Evolutionary conservation across 2,888 invertebrate species (phyloP).

Genomic region (Coenonympha arcania): DNA sequence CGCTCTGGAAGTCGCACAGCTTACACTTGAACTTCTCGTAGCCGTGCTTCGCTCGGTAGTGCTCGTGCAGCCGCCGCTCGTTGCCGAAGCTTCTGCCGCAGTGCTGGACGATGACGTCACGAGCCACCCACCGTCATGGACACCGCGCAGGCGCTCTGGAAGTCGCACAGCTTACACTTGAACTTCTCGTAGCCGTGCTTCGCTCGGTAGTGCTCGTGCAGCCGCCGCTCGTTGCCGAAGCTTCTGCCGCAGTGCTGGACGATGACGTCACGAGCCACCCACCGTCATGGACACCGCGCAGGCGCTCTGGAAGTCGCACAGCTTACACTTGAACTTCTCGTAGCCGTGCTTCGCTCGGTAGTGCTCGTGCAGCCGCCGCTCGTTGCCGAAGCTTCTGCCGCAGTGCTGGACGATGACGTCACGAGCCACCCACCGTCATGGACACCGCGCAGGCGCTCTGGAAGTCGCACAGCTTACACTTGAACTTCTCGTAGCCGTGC

Average conservation of each 20-base stretch:
- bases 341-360: constrained; percentile 51
- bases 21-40: constrained; percentile 48
- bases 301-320: too few species aligned
- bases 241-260: too few species aligned
- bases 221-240: too few species aligned
- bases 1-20: constrained; percentile 42
- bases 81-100: too few species aligned
- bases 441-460: too few species aligned
- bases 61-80: constrained; percentile 37
- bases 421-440: too few species aligned
- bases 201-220: constrained; percentile 45
- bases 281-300: too few species aligned
- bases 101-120: too few species aligned
- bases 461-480: too few species aligned
- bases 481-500: constrained; percentile 55
- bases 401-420: too few species aligned
- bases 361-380: constrained; percentile 35
- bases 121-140: constrained; percentile 39
- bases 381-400: too few species aligned
- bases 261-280: too few species aligned
- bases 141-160: constrained; percentile 38
- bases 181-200: constrained; percentile 55
- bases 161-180: constrained; percentile 40
- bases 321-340: constrained; percentile 50
- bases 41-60: constrained; percentile 51